These are phyloP conservation scores for Dolichallabes microphthalmus DNA, from an alignment of 2,113 vertebrate species.

Conservation along the genomic window DNA sequence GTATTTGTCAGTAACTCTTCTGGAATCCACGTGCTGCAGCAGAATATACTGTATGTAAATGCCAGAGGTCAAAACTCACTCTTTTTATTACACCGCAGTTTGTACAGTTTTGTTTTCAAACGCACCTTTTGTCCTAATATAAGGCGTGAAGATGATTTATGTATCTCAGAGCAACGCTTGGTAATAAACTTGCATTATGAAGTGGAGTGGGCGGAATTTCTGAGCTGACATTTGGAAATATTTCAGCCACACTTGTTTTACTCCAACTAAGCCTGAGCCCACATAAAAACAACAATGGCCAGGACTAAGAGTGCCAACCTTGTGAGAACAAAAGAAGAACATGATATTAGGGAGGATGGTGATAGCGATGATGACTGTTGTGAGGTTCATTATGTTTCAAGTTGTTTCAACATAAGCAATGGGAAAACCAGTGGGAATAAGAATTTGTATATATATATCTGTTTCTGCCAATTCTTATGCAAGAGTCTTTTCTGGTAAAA, in stretches of 20 bases:
- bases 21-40: not conserved
- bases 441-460: not conserved
- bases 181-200: conserved; percentile 56
- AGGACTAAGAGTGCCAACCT: conserved; percentile 16
- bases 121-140: conserved; percentile 42
- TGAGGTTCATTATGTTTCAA: not conserved
- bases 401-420: not conserved
- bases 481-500: not conserved
- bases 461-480: not conserved
- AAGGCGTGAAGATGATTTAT: conserved; percentile 48
- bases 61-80: conserved; percentile 15
- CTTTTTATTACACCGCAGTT: conserved; percentile 25
- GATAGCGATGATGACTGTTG: not conserved
- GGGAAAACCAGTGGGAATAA: not conserved
- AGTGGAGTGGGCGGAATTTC: conserved; percentile 49
- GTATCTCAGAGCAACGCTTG: conserved; percentile 43
- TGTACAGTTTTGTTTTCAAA: conserved; percentile 49
- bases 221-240: conserved; percentile 50
- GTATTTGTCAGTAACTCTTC: not conserved
- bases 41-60: conserved; percentile 4
- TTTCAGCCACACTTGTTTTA: conserved; percentile 37
- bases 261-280: conserved; percentile 36
- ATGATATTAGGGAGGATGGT: not conserved
- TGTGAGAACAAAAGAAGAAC: conserved; percentile 14
- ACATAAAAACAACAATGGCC: conserved; percentile 18